A percentile compares a stretch with the other conserved stretches of the same genome.
Evolutionary conservation across 2,888 invertebrate species (phyloP).

Genomic region (Agriopis aurantiaria): DNA sequence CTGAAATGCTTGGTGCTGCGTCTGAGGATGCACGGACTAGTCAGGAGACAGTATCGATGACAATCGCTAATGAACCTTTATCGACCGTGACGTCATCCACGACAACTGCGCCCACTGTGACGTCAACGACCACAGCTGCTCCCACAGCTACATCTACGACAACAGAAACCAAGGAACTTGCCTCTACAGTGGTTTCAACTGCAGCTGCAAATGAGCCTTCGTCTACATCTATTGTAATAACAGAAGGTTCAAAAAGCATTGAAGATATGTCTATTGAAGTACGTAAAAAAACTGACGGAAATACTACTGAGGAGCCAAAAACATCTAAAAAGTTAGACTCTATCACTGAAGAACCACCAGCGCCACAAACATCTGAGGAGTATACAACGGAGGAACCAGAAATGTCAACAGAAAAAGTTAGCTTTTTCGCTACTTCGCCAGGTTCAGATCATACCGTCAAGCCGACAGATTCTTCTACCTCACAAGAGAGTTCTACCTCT

Average conservation of each 20-base stretch:
- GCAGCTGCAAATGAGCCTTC: constrained; percentile 28
- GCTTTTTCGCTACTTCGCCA: constrained; percentile 37
- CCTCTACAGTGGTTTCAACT: constrained; percentile 28
- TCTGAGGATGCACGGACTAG: constrained; percentile 48
- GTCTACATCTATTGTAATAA: not conserved
- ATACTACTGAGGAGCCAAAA: constrained; percentile 31
- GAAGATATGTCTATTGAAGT: constrained; percentile 44
- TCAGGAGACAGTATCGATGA: constrained; percentile 12
- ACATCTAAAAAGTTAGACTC: constrained; percentile 40
- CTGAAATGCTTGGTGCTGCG: constrained; percentile 68
- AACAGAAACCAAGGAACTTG: not conserved
- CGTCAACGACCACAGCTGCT: constrained; percentile 21
- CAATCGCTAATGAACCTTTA: not conserved
- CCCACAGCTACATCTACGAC: constrained; percentile 13
- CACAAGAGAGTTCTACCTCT: constrained; percentile 47
- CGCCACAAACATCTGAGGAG: constrained; percentile 19
- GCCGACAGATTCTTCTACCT: constrained; percentile 39
- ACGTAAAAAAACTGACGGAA: constrained; percentile 19
- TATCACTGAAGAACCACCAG: constrained; percentile 28
- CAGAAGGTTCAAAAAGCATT: constrained; percentile 35
- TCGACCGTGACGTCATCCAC: constrained; percentile 37
- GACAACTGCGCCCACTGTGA: constrained; percentile 26
- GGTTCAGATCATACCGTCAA: constrained; percentile 47
- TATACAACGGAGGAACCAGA: constrained; percentile 44
- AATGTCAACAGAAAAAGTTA: constrained; percentile 38